Evolutionary conservation across 2,113 vertebrate species (phyloP).

Genomic region (Cyanocitta stelleri): DNA sequence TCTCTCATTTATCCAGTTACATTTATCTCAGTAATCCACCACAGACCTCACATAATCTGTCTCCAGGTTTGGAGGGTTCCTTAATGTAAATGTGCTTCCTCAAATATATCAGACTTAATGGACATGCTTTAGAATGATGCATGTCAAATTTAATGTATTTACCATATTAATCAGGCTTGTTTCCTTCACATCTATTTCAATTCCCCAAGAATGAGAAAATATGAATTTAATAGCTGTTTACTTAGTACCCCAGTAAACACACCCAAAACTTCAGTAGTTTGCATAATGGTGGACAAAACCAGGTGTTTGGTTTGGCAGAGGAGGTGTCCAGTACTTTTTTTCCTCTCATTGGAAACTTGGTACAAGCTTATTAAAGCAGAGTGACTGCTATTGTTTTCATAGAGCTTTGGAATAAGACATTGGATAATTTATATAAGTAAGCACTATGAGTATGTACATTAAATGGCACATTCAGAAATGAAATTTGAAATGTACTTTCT

Average conservation of each 20-base stretch:
- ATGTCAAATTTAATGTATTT: background rate
- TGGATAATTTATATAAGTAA: background rate
- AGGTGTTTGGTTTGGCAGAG: background rate
- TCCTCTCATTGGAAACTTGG: background rate
- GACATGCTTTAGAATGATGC: constrained; percentile 21
- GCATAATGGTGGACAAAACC: background rate
- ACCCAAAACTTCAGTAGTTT: background rate
- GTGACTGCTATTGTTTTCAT: background rate
- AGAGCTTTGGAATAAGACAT: background rate
- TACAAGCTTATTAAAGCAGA: background rate
- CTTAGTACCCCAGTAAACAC: background rate
- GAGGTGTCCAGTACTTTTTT: background rate
- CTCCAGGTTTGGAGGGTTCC: background rate
- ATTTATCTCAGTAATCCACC: constrained; percentile 27
- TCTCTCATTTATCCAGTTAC: background rate
- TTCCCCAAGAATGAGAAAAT: background rate
- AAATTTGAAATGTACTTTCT: background rate
- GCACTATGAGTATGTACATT: background rate
- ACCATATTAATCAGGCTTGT: constrained; percentile 9
- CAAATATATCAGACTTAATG: constrained; percentile 41
- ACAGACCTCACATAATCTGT: constrained; percentile 2
- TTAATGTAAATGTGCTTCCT: constrained; percentile 37
- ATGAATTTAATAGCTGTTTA: background rate
- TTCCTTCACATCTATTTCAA: constrained; percentile 3
- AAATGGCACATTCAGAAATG: background rate